Conservation (phyloP, 2,888 invertebrate genomes). For the Caenorhabditis panamensis region DNA sequence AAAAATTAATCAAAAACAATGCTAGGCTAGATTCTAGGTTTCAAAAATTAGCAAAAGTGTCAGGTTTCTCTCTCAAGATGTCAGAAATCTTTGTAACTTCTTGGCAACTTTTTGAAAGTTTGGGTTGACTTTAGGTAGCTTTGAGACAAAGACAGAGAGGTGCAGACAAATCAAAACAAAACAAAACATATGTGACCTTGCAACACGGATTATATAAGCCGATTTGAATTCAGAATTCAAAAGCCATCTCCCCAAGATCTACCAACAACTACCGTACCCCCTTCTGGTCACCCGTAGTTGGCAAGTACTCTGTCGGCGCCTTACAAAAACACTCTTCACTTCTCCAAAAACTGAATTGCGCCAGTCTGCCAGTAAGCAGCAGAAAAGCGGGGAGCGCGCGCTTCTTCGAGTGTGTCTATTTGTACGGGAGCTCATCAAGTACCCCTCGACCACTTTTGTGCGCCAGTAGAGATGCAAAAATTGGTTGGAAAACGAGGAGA, state of each 20-base stretch:
- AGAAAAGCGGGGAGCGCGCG: slow-evolving; percentile 7
- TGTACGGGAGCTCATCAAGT: slow-evolving; percentile 58
- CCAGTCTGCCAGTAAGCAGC: not conserved
- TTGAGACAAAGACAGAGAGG: too few species aligned
- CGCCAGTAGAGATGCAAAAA: slow-evolving; percentile 52
- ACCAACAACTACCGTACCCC: slow-evolving; percentile 26
- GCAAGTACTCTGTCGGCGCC: slow-evolving; percentile 27
- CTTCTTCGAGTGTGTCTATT: slow-evolving; percentile 49
- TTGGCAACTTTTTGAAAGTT: too few species aligned
- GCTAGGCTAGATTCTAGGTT: too few species aligned
- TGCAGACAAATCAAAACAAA: too few species aligned
- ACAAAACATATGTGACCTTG: not conserved
- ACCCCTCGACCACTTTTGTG: slow-evolving; percentile 43
- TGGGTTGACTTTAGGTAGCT: too few species aligned
- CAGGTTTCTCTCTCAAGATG: not conserved
- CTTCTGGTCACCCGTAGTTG: slow-evolving; percentile 6
- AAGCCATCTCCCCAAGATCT: not conserved
- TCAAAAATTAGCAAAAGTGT: not conserved
- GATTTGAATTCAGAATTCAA: too few species aligned
- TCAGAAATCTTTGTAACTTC: too few species aligned
- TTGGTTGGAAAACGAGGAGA: slow-evolving; percentile 18
- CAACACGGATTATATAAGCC: not conserved
- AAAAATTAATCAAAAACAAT: too few species aligned
- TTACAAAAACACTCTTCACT: slow-evolving; percentile 33
- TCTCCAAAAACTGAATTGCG: slow-evolving; percentile 43